These are phyloP conservation scores for Drosophila guanche DNA, from an alignment of 1,140 invertebrate genomes.

Conservation along the genomic window DNA sequence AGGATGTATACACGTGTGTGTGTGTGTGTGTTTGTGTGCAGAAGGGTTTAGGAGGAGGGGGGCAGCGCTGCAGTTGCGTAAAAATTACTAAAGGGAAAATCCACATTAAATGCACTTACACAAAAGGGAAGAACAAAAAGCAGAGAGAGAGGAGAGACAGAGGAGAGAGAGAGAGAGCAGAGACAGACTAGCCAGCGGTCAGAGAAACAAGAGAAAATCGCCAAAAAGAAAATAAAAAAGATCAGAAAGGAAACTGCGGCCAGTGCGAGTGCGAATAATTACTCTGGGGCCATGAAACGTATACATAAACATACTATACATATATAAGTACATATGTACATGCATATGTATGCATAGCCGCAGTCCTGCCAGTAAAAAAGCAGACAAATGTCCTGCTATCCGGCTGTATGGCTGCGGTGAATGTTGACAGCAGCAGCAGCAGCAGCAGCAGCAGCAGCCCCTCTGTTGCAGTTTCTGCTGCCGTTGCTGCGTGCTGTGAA, in stretches of 20 bases:
- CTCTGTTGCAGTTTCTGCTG: background rate
- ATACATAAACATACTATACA: too few relatives aligned
- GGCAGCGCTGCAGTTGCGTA: too few relatives aligned
- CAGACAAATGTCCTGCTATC: constrained; percentile 59
- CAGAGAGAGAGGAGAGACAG: background rate
- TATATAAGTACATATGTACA: too few relatives aligned
- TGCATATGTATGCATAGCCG: too few relatives aligned
- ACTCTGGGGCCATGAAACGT: constrained; percentile 66
- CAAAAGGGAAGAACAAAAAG: constrained; percentile 23
- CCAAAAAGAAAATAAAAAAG: constrained; percentile 5
- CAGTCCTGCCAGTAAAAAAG: constrained; percentile 4
- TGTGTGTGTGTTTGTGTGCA: background rate
- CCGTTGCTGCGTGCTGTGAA: constrained; percentile 60
- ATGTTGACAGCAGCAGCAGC: constrained; percentile 67
- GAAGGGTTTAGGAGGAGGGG: too few relatives aligned
- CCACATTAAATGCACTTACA: constrained; percentile 58
- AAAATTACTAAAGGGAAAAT: background rate
- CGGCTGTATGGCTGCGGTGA: constrained; percentile 65
- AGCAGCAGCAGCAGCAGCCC: too few relatives aligned
- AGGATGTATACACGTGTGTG: background rate
- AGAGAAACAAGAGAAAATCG: constrained; percentile 2
- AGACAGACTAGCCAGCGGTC: too few relatives aligned
- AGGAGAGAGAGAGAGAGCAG: too few relatives aligned
- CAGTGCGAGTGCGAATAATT: constrained; percentile 76
- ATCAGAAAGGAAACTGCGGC: constrained; percentile 31